phyloP scores from a whole-genome alignment of 2,888 invertebrate genomes.

The Ptychoptera contaminata region DNA sequence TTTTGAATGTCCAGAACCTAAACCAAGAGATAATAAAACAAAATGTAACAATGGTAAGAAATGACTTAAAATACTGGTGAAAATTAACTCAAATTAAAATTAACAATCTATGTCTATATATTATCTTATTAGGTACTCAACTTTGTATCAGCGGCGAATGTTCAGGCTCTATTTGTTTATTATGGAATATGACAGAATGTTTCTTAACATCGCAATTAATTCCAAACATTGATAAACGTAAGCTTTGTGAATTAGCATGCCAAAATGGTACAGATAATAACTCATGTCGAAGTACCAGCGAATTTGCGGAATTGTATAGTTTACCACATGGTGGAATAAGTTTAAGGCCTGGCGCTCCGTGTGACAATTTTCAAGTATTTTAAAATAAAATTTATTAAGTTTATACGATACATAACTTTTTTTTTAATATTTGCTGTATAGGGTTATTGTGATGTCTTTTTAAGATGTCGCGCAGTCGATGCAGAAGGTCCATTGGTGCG shows the following conservation, averaged over 20 bases:
- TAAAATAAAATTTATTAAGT: constrained; percentile 21
- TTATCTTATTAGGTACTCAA: constrained; percentile 39
- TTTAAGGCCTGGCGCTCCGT: constrained; percentile 88
- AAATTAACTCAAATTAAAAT: constrained; percentile 24
- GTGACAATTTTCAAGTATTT: constrained; percentile 86
- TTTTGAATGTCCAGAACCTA: constrained; percentile 76
- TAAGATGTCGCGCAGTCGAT: constrained; percentile 95
- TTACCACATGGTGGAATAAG: constrained; percentile 70
- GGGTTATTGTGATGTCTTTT: constrained; percentile 99
- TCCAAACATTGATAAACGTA: constrained; percentile 62
- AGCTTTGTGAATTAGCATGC: constrained; percentile 94
- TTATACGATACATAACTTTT: neutral
- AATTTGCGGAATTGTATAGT: constrained; percentile 58
- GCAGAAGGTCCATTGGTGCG: constrained; percentile 95
- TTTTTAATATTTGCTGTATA: constrained; percentile 22
- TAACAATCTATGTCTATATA: no score
- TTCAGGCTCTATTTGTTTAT: constrained; percentile 85
- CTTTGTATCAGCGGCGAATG: constrained; percentile 84
- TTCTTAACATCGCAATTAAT: constrained; percentile 72
- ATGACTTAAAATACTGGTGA: neutral
- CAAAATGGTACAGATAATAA: constrained; percentile 60
- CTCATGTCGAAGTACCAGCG: constrained; percentile 74
- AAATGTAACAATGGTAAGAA: constrained; percentile 74
- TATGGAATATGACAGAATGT: constrained; percentile 89
- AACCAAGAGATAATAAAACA: constrained; percentile 73